Conservation (phyloP, 2,888 invertebrate genomes). For the Agelastica alni region DNA sequence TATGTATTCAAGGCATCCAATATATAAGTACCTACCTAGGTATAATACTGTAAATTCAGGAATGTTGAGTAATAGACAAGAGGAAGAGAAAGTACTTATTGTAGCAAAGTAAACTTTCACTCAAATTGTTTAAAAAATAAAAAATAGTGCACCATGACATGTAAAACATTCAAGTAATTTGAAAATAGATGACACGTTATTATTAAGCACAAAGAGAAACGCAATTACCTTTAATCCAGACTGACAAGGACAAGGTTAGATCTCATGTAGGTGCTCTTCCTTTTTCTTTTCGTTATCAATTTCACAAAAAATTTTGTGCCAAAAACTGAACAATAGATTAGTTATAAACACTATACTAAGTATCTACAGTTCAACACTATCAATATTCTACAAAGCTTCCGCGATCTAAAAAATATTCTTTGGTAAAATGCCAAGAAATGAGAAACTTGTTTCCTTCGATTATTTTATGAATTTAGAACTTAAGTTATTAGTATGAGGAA, state of each 20-base stretch:
- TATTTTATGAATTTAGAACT: constrained; percentile 9
- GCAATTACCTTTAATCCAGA: constrained; percentile 21
- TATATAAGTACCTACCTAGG: too few relatives aligned
- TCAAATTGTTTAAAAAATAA: constrained; percentile 3
- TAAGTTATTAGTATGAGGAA: background rate
- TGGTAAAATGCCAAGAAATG: constrained; percentile 26
- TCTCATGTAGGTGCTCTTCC: constrained; percentile 9
- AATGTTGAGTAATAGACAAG: constrained; percentile 4
- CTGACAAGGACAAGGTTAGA: constrained; percentile 27
- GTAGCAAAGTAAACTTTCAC: constrained; percentile 13
- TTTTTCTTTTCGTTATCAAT: background rate
- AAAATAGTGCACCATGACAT: constrained; percentile 6
- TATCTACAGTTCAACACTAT: constrained; percentile 1
- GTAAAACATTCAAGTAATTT: constrained; percentile 18
- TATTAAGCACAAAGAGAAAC: constrained; percentile 25
- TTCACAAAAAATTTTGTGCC: constrained; percentile 7
- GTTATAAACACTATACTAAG: constrained; percentile 2
- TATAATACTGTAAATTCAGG: background rate
- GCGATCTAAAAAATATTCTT: constrained; percentile 16
- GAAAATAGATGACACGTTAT: constrained; percentile 29
- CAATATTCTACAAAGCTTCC: constrained; percentile 15
- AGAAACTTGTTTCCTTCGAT: constrained; percentile 20
- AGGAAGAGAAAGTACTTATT: constrained; percentile 19
- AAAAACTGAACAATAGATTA: background rate
- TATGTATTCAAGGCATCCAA: too few relatives aligned